Base-by-base conservation (phyloP, 2,888 invertebrate species). In the Perizoma flavofasciatum region DNA sequence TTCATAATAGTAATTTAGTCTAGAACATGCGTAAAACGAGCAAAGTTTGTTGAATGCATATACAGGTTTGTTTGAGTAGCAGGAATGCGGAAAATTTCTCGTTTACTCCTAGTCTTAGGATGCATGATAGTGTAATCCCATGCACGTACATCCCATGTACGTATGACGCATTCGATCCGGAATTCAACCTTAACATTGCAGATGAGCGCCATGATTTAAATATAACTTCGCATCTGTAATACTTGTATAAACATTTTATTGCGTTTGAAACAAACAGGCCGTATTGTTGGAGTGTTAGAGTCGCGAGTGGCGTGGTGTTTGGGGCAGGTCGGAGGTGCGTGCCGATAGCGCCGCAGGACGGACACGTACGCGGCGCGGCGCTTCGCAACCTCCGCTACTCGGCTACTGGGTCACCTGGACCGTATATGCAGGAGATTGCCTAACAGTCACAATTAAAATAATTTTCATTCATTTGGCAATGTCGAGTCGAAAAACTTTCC, bases 101-200 rank as follows among this genome's bases (percentile, higher is more conserved):
- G 43, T n/a, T 41, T n/a, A n/a, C 41, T 41, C 43, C 11, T 11
- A 9, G 51, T n/a, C n/a, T 39, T 53, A 41, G 39, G 44, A 40
- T 46, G 53, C 58, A 46, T 48, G 59, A 49, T 56, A 68, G 65
- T 71, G 65, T 66, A 73, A 70, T 69, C 71, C 77, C 76, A 76
- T 79, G 77, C 73, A 75, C 73, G 77, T 71, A 57, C 63, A 63
- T 58, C 50, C 61, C 60, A 62, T 71, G 71, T 73, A 68, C 67
- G 61, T 65, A 71, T 89, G 89, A 89, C 89, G 90, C 79, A 83
- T 80, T 70, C 81, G 70, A 77, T 81, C 64, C 75, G 88, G 90
- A 88, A 90, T 90, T 88, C 86, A 89, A 88, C 89, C 89, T 90
- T 89, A 90, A 88, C 90, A 89, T 90, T 89, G 81, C 83, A 81